phyloP scores from a whole-genome alignment of 2,113 vertebrate genomes.

The Sus scrofa region T2T-Sscrofa CM000830.6:6848501-6849000 shows the following conservation, averaged over 20 bases:
- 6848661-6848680: too few species aligned
- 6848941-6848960: background rate
- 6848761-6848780: background rate
- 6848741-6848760: background rate
- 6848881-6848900: background rate
- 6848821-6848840: background rate
- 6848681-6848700: too few species aligned
- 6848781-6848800: rapidly evolving
- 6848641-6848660: too few species aligned
- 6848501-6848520: too few species aligned
- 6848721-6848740: background rate
- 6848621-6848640: too few species aligned
- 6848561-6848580: too few species aligned
- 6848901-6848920: background rate
- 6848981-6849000: too few species aligned
- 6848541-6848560: too few species aligned
- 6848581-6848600: too few species aligned
- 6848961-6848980: background rate
- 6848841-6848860: background rate
- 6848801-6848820: background rate
- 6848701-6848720: background rate
- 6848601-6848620: too few species aligned
- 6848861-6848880: too few species aligned
- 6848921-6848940: background rate
- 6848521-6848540: too few species aligned